These are phyloP conservation scores for Trinorchestia longiramus DNA, from an alignment of 1,140 invertebrate species.

Conservation along the genomic window DNA sequence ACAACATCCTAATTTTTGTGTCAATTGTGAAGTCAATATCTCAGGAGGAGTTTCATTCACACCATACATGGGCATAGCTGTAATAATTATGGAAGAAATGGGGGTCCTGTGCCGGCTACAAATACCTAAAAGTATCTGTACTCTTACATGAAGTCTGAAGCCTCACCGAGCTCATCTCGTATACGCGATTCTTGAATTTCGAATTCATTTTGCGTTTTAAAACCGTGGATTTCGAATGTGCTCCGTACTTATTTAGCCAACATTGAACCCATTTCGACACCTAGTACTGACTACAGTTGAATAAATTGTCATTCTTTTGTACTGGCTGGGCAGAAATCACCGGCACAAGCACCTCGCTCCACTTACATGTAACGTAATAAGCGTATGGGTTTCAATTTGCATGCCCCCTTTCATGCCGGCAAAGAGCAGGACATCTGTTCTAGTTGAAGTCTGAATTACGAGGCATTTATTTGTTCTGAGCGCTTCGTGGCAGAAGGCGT, in stretches of 20 bases:
- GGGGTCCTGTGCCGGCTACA: too few species aligned
- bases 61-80: not conserved
- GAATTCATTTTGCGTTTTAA: not conserved
- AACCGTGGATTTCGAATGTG: not conserved
- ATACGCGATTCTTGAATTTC: not conserved
- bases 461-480: not conserved
- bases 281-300: not conserved
- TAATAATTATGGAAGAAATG: not conserved
- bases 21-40: not conserved
- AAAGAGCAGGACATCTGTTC: not conserved
- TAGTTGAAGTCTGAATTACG: not conserved
- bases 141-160: not conserved
- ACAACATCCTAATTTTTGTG: not conserved
- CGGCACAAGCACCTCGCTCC: not conserved
- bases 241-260: not conserved
- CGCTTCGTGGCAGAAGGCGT: not conserved
- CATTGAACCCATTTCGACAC: not conserved
- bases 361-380: slow-evolving; percentile 2
- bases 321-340: not conserved
- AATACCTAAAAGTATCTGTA: too few species aligned
- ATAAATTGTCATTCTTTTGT: not conserved
- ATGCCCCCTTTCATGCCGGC: not conserved
- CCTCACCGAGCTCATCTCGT: not conserved
- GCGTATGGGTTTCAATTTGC: slow-evolving; percentile 6
- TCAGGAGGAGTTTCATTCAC: not conserved